Conservation (phyloP, 2,797 vertebrate species). For the Gambusia yucatana region DNA sequence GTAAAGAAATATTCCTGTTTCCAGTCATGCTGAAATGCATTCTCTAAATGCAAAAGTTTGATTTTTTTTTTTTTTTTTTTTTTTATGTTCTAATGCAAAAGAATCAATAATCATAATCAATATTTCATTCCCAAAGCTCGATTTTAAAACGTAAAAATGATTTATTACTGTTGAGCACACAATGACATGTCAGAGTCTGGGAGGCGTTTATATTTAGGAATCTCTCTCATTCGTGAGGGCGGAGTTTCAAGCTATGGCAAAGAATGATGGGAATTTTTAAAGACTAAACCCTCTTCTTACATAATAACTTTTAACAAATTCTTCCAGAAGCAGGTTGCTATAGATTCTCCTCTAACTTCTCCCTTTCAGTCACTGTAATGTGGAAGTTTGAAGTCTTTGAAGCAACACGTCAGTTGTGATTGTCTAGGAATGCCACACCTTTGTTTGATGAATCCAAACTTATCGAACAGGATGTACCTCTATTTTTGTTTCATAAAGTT, state of each 20-base stretch:
- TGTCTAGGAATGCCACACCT: not conserved
- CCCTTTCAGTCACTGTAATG: not conserved
- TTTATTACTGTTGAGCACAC: not conserved
- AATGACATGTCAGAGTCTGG: slow-evolving; percentile 2
- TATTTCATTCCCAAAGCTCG: slow-evolving; percentile 2
- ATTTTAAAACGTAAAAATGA: slow-evolving; percentile 28
- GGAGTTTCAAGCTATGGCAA: not conserved
- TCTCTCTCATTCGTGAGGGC: slow-evolving; percentile 1
- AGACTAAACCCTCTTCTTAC: not conserved
- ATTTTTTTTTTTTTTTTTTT: not conserved
- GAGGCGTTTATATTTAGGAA: not conserved
- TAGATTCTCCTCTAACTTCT: not conserved
- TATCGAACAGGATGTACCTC: not conserved
- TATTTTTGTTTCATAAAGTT: not conserved
- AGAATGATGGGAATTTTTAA: slow-evolving; percentile 5
- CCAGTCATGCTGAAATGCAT: not conserved
- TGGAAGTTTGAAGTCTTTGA: not conserved
- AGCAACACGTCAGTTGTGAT: too few species aligned
- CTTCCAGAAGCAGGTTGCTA: not conserved
- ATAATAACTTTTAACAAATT: not conserved
- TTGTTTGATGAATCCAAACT: not conserved
- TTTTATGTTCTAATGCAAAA: not conserved
- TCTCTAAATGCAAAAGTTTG: not conserved
- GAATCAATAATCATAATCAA: not conserved
- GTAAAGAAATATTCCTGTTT: too few species aligned